phyloP scores from a whole-genome alignment of 2,888 invertebrate species.

The Rhagium mordax region DNA sequence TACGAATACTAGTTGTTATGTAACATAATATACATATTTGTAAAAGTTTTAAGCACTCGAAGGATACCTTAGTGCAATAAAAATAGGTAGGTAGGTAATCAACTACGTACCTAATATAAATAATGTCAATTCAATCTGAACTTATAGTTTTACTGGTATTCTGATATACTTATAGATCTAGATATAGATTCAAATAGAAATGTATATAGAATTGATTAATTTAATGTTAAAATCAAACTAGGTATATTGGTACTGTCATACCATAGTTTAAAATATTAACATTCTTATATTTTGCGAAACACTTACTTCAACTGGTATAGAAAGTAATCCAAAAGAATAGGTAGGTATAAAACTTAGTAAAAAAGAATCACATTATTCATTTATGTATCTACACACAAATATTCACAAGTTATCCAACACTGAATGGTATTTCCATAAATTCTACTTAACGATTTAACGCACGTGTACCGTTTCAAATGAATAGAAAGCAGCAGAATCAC shows the following conservation, averaged over 20 bases:
- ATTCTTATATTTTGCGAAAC: background rate
- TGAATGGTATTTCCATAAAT: constrained; percentile 2
- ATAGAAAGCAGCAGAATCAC: constrained; percentile 10
- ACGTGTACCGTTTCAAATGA: constrained; percentile 27
- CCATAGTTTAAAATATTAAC: background rate
- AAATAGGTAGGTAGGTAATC: no score
- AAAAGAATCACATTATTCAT: background rate
- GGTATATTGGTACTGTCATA: background rate
- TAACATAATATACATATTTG: no score
- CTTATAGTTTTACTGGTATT: no score
- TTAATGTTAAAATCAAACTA: background rate
- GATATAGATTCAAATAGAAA: no score
- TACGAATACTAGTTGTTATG: no score
- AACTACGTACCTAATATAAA: no score
- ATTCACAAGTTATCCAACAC: background rate
- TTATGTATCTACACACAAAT: constrained; percentile 3
- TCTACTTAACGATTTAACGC: background rate
- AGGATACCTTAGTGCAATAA: no score
- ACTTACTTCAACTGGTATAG: constrained; percentile 16
- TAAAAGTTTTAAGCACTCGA: no score
- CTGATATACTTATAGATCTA: no score
- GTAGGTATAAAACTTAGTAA: background rate
- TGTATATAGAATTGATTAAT: no score
- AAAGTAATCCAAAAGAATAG: constrained; percentile 23
- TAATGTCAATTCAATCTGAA: no score